Conservation (phyloP, 2,888 invertebrate genomes). For the Trachelus iudaicus region DNA sequence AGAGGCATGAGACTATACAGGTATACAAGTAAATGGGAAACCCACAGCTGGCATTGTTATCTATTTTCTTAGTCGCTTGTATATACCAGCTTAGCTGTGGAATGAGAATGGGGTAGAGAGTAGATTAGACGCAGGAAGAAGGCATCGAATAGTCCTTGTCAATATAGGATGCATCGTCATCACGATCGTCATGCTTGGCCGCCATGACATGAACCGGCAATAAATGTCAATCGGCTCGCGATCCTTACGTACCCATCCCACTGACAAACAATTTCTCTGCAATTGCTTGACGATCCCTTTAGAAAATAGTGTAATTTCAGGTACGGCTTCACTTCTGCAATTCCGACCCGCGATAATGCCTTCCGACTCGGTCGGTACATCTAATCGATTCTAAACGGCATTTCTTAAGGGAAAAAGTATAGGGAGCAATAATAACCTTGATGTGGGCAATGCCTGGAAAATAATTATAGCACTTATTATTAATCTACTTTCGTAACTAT, state of each 20-base stretch:
- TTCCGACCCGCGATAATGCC: constrained; percentile 6
- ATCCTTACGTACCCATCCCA: background rate
- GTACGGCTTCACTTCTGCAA: background rate
- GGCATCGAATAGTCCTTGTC: background rate
- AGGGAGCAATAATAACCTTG: constrained; percentile 10
- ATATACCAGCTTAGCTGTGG: background rate
- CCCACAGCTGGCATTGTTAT: background rate
- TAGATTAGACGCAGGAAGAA: background rate
- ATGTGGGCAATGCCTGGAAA: constrained; percentile 13
- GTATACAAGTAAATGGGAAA: background rate
- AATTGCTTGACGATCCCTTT: background rate
- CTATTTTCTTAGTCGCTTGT: background rate
- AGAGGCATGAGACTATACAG: background rate
- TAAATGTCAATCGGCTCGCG: constrained; percentile 2
- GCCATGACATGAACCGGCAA: background rate
- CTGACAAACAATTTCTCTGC: constrained; percentile 4
- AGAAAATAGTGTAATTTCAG: constrained; percentile 1
- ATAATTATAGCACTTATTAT: constrained; percentile 21
- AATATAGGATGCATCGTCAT: background rate
- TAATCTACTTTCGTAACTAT: constrained; percentile 16
- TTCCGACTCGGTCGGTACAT: background rate
- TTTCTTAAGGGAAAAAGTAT: constrained; percentile 7
- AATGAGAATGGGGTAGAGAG: background rate
- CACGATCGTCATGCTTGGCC: background rate
- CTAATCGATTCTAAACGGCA: constrained; percentile 14